Evolutionary conservation across 2,888 invertebrate species (phyloP).

Genomic region (Vandiemenella viatica): DNA sequence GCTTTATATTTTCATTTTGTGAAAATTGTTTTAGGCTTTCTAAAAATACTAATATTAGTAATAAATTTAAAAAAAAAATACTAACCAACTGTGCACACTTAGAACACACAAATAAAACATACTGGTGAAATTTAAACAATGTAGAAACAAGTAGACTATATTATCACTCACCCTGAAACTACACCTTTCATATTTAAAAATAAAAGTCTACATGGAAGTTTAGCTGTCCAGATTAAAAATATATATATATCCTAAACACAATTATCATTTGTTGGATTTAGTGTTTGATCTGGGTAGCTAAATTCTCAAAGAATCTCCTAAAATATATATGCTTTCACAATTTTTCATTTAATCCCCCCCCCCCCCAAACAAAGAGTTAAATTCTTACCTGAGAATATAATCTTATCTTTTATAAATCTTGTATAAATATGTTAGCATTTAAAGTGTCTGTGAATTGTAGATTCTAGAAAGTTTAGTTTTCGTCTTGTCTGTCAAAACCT

Average conservation of each 20-base stretch:
- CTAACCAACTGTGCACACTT: slow-evolving; percentile 6
- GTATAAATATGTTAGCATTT: background rate
- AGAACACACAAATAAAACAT: slow-evolving; percentile 5
- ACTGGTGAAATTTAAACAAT: slow-evolving; percentile 5
- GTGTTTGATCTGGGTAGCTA: background rate
- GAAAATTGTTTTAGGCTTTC: slow-evolving; percentile 6
- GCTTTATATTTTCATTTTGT: background rate
- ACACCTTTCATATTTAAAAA: background rate
- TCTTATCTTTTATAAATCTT: too few species aligned
- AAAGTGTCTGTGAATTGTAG: slow-evolving; percentile 1
- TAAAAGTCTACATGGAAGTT: background rate
- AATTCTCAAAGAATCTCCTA: background rate
- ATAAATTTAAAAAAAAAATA: slow-evolving; percentile 4
- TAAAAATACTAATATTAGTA: slow-evolving; percentile 3
- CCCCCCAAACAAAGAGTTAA: too few species aligned
- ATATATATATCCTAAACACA: too few species aligned
- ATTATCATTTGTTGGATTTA: background rate
- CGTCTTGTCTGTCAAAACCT: slow-evolving; percentile 3
- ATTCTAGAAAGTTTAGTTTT: slow-evolving; percentile 8
- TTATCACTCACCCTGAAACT: background rate
- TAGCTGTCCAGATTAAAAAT: background rate
- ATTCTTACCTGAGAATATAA: too few species aligned
- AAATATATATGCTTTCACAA: background rate
- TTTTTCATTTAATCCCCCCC: too few species aligned
- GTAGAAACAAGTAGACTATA: background rate